These are phyloP conservation scores for Ctenochaetus hawaiiensis DNA, from an alignment of 2,797 vertebrate species.

Conservation along the genomic window DNA sequence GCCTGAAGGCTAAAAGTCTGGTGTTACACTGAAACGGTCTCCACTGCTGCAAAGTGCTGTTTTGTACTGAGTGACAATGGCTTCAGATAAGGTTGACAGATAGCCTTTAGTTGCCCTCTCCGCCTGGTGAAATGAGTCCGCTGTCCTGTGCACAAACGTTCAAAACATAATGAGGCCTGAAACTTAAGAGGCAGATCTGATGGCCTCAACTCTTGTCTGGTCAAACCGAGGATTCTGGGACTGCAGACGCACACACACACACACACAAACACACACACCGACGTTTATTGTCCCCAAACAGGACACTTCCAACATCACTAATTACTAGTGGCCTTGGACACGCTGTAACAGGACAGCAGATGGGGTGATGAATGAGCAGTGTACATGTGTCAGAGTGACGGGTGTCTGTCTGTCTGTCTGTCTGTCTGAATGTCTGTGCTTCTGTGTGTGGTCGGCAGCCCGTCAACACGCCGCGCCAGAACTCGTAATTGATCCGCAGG, in stretches of 20 bases:
- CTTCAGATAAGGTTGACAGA: conserved; percentile 61
- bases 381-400: conserved; percentile 41
- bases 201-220: conserved; percentile 44
- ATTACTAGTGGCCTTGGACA: conserved; percentile 51
- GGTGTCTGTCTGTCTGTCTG: conserved; percentile 41
- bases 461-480: conserved; percentile 26
- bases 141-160: conserved; percentile 31
- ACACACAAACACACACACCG: not conserved
- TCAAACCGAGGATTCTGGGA: conserved; percentile 37
- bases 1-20: conserved; percentile 50
- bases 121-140: conserved; percentile 44
- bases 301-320: conserved; percentile 51
- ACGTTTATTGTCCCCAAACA: conserved; percentile 11
- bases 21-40: conserved; percentile 52
- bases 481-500: conserved; percentile 55
- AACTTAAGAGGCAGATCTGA: conserved; percentile 69
- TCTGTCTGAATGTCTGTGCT: conserved; percentile 16
- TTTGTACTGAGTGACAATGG: conserved; percentile 72
- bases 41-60: conserved; percentile 54
- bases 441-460: conserved; percentile 57
- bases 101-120: conserved; percentile 65
- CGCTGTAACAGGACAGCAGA: conserved; percentile 41
- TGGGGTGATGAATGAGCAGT: conserved; percentile 51
- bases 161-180: conserved; percentile 69
- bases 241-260: not conserved